These are phyloP conservation scores for Axea sp. DNA, from an alignment of 2,888 invertebrate species.

Conservation along the genomic window DNA sequence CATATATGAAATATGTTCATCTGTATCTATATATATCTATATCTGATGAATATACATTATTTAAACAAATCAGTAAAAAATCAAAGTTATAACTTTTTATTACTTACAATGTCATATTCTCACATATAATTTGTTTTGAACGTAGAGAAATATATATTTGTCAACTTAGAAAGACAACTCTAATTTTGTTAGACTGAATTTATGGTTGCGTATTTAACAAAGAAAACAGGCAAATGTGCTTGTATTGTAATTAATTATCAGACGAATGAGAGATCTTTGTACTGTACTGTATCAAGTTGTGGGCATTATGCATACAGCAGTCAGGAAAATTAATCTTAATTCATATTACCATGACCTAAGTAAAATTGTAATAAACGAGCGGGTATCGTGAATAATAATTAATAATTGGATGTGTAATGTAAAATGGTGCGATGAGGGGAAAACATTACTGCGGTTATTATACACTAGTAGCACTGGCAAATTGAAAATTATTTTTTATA, in stretches of 20 bases:
- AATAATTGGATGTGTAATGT: conserved; percentile 22
- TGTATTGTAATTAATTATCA: conserved; percentile 39
- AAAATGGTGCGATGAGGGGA: conserved; percentile 29
- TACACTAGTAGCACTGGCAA: conserved; percentile 17
- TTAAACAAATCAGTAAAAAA: no score
- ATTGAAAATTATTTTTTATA: neutral
- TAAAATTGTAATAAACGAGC: conserved; percentile 53
- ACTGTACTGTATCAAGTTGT: conserved; percentile 38
- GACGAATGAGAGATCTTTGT: conserved; percentile 50
- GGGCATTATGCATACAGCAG: conserved; percentile 56
- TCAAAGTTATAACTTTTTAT: no score
- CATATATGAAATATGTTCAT: no score
- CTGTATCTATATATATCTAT: no score
- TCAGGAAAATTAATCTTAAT: conserved; percentile 51
- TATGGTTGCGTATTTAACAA: conserved; percentile 1
- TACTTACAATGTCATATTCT: no score
- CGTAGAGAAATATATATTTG: neutral
- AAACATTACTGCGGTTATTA: conserved; percentile 15
- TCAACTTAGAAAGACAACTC: neutral
- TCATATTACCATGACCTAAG: conserved; percentile 42
- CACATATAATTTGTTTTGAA: no score
- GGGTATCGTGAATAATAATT: conserved; percentile 39
- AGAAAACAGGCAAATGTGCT: conserved; percentile 19
- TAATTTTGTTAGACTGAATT: conserved; percentile 5
- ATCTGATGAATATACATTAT: no score